These are phyloP conservation scores for Leptarthrus brevirostris DNA, from an alignment of 2,888 invertebrate genomes.

Conservation along the genomic window DNA sequence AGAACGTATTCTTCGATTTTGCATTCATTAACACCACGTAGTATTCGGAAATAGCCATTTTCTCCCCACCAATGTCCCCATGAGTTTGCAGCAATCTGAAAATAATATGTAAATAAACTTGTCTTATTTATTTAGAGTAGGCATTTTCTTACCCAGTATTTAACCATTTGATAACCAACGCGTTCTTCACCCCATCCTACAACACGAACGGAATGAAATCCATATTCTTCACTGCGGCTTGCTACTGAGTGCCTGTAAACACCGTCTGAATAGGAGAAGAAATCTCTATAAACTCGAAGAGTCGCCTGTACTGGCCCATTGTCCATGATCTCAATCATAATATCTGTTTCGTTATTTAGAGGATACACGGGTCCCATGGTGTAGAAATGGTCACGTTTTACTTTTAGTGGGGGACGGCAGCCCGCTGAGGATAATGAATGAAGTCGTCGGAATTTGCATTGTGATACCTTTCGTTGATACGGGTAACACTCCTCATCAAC, in stretches of 20 bases:
- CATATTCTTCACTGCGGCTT: conserved; percentile 71
- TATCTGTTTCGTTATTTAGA: conserved; percentile 80
- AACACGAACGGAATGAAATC: conserved; percentile 91
- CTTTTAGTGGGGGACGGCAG: conserved; percentile 69
- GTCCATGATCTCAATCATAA: conserved; percentile 89
- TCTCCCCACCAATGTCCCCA: conserved; percentile 96
- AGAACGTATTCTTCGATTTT: conserved; percentile 91
- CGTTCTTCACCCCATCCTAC: conserved; percentile 91
- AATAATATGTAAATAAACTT: conserved; percentile 51
- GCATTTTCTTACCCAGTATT: conserved; percentile 90
- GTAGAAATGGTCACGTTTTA: conserved; percentile 73
- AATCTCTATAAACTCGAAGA: conserved; percentile 90
- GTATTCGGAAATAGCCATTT: conserved; percentile 88
- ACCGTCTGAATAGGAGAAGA: conserved; percentile 89
- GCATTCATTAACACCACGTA: conserved; percentile 86
- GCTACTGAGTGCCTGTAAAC: conserved; percentile 78
- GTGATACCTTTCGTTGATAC: conserved; percentile 73
- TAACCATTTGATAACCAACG: conserved; percentile 70
- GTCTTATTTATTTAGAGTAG: neutral
- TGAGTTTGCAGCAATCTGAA: conserved; percentile 90
- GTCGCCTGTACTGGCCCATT: conserved; percentile 96
- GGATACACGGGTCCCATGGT: conserved; percentile 82
- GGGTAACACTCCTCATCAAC: conserved; percentile 89
- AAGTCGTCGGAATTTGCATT: conserved; percentile 72
- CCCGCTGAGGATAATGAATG: conserved; percentile 67